A percentile compares a stretch with the other conserved stretches of the same genome.
These are phyloP conservation scores for Plebejus argus DNA, from an alignment of 2,888 invertebrate genomes.

Conservation along the genomic window DNA sequence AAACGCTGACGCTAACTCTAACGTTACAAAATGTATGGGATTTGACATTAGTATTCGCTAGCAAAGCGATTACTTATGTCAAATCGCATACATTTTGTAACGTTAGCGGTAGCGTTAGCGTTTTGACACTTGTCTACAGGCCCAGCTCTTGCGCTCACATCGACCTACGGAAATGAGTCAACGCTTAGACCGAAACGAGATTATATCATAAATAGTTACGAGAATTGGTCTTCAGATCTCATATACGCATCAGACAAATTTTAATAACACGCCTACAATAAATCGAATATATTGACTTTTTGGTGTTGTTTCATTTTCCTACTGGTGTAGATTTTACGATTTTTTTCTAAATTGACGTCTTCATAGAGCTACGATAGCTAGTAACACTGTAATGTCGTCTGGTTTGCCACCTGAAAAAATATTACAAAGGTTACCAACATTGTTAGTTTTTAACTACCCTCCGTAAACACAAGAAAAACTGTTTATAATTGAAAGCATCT, in stretches of 20 bases:
- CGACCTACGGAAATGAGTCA: no score
- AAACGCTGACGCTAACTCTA: no score
- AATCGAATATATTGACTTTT: constrained; percentile 48
- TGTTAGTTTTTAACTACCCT: background rate
- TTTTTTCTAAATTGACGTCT: constrained; percentile 52
- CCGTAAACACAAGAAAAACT: no score
- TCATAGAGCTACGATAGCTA: constrained; percentile 94
- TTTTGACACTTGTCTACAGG: no score
- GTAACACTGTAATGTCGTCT: constrained; percentile 98
- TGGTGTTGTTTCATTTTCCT: constrained; percentile 68
- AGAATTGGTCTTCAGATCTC: constrained; percentile 35
- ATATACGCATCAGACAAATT: constrained; percentile 19
- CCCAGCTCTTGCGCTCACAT: background rate
- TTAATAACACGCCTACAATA: background rate
- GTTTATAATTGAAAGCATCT: no score
- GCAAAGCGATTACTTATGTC: no score
- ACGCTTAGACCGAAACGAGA: background rate
- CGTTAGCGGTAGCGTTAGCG: no score
- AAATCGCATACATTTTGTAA: no score
- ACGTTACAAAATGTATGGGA: no score
- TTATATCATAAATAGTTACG: background rate
- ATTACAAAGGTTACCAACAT: constrained; percentile 41
- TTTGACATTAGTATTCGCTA: no score
- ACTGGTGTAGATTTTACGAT: constrained; percentile 43
- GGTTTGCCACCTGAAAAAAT: constrained; percentile 95